These are phyloP conservation scores for Blastomussa wellsi DNA, from an alignment of 92 coral and sea anemone species.

Conservation along the genomic window DNA sequence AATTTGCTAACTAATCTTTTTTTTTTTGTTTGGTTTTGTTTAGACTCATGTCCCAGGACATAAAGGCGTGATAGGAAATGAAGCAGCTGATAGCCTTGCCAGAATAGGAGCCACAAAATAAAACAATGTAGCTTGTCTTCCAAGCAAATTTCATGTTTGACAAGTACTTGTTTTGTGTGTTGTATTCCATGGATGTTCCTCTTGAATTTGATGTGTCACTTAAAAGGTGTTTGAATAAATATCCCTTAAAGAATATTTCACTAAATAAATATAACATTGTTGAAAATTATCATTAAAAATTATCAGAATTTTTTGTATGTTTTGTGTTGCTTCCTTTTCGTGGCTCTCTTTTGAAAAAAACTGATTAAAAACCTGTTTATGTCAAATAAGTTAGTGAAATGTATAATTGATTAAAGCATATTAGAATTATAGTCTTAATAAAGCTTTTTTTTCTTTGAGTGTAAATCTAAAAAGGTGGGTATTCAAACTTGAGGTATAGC, in stretches of 20 bases:
- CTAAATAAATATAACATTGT: not conserved
- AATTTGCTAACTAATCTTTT: not conserved
- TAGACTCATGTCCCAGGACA: conserved; percentile 97
- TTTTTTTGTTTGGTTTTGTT: not conserved
- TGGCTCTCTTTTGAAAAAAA: no score
- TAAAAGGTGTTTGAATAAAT: not conserved
- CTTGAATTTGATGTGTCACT: not conserved
- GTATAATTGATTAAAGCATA: no score
- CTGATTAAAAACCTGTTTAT: not conserved
- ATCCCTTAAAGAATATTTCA: not conserved
- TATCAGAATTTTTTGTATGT: not conserved
- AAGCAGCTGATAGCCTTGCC: conserved; percentile 87
- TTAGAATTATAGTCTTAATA: no score
- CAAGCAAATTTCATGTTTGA: not conserved
- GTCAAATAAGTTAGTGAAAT: not conserved
- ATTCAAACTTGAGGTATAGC: no score
- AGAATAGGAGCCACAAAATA: conserved; percentile 58
- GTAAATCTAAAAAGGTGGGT: no score
- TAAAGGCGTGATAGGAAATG: conserved; percentile 81
- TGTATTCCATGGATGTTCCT: not conserved
- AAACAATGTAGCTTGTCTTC: not conserved
- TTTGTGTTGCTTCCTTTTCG: not conserved
- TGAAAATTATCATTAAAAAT: not conserved
- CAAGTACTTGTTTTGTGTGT: not conserved
- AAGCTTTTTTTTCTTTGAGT: no score